phyloP scores from a whole-genome alignment of 2,113 vertebrate genomes.

The Struthio camelus region DNA sequence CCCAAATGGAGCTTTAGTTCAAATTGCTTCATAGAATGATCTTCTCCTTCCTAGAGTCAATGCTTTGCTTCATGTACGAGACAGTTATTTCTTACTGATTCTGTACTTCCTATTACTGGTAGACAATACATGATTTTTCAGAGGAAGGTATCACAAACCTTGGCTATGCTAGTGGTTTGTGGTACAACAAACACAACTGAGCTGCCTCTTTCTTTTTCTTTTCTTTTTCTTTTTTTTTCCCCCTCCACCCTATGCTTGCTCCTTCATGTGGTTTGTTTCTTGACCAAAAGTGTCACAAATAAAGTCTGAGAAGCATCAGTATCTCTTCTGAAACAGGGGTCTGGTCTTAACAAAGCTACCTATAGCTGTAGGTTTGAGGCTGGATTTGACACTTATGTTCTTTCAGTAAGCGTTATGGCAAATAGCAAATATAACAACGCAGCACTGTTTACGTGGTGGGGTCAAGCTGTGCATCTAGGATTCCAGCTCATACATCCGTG shows the following conservation, averaged over 20 bases:
- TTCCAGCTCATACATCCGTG: neutral
- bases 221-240: neutral
- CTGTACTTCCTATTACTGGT: neutral
- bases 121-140: neutral
- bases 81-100: neutral
- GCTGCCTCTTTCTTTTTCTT: neutral
- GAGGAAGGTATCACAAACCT: neutral
- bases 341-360: neutral
- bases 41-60: neutral
- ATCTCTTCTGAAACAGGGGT: rapidly evolving
- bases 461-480: neutral
- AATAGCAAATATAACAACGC: neutral
- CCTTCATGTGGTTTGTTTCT: neutral
- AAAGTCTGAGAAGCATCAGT: neutral
- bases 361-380: neutral
- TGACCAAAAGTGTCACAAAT: neutral
- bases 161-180: neutral
- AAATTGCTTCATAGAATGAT: neutral
- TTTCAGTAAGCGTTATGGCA: neutral
- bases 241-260: neutral
- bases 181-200: no score
- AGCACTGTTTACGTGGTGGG: rapidly evolving
- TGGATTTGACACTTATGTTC: neutral
- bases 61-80: neutral
- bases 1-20: neutral